Conservation (phyloP, 2,113 vertebrate species). For the Perognathus longimembris region DNA sequence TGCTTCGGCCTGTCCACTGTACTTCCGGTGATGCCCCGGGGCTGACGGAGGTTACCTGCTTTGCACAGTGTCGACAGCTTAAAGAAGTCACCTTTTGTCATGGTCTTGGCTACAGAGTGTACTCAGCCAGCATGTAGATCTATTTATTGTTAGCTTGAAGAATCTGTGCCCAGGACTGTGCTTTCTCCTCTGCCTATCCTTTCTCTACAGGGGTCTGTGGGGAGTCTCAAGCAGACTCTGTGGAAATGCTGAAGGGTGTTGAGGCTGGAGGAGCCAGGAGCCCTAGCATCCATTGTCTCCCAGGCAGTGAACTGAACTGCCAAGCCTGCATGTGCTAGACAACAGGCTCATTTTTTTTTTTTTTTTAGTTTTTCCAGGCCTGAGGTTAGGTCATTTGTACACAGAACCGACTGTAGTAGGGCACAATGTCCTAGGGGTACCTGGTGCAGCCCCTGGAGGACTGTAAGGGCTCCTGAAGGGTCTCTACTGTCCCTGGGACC, state of each 20-base stretch:
- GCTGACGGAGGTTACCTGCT: background rate
- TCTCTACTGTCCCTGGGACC: no score
- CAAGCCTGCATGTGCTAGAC: background rate
- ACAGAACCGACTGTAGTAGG: background rate
- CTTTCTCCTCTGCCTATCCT: background rate
- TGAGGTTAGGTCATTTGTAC: background rate
- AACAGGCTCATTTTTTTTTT: background rate
- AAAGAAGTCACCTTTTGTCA: background rate
- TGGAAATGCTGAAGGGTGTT: background rate
- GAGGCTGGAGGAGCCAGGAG: background rate
- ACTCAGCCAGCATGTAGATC: background rate
- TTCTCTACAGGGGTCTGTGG: background rate
- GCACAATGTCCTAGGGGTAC: background rate
- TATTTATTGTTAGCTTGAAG: background rate
- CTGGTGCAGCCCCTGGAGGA: background rate
- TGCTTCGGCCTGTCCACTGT: accelerated
- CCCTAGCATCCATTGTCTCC: background rate
- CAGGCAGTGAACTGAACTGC: background rate
- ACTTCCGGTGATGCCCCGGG: background rate
- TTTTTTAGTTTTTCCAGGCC: background rate
- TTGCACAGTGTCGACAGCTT: background rate
- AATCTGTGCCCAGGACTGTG: background rate
- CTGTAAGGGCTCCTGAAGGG: no score
- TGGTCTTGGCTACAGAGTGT: background rate
- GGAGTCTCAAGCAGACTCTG: accelerated